phyloP scores from a whole-genome alignment of 1,140 invertebrate species.

The Drosophila auraria region DNA sequence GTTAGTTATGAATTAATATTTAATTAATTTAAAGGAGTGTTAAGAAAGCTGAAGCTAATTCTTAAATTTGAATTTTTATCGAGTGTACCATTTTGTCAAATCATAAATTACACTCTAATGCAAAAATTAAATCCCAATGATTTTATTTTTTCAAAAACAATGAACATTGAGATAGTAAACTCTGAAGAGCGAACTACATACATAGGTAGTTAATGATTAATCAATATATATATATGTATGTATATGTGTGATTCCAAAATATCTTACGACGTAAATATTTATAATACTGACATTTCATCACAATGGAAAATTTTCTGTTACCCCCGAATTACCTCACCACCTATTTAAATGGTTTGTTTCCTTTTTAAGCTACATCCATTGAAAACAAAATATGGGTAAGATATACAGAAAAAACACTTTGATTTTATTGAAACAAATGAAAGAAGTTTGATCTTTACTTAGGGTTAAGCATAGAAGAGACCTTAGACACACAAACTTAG shows the following conservation, averaged over 20 bases:
- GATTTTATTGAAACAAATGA: constrained; percentile 36
- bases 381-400: not conserved
- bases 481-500: constrained; percentile 28
- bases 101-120: too few relatives aligned
- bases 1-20: too few relatives aligned
- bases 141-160: too few relatives aligned
- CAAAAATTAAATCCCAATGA: too few relatives aligned
- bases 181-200: not conserved
- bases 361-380: not conserved
- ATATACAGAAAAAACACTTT: constrained; percentile 14
- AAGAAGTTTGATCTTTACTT: constrained; percentile 41
- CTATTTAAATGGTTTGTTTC: not conserved
- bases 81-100: too few relatives aligned
- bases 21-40: too few relatives aligned
- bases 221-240: not conserved
- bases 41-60: too few relatives aligned
- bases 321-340: not conserved
- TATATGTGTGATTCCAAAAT: not conserved
- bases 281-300: not conserved
- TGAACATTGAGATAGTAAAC: not conserved
- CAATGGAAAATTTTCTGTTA: not conserved
- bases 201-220: not conserved
- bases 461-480: constrained; percentile 37
- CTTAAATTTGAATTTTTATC: too few relatives aligned
- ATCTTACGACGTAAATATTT: constrained; percentile 4